Conservation (phyloP, 2,888 invertebrate species). For the Ariolimax columbianus region DNA sequence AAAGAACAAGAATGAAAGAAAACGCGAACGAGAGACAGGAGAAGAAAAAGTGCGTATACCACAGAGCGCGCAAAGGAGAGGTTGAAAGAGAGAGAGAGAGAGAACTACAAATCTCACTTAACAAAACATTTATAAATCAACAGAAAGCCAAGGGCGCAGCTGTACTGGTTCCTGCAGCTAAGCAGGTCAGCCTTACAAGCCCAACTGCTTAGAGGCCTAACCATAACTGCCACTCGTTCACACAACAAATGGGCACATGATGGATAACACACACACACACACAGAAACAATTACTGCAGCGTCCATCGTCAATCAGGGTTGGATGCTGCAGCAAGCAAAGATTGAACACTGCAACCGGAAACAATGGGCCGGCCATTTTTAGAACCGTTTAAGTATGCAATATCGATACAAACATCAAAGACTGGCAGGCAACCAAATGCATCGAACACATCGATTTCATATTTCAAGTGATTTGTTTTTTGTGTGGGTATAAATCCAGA, state of each 20-base stretch:
- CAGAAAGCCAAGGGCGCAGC: too few species aligned
- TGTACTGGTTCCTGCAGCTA: too few species aligned
- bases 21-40: too few species aligned
- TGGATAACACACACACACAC: background rate
- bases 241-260: background rate
- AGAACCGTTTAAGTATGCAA: slow-evolving; percentile 17
- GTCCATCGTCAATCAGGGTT: background rate
- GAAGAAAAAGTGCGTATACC: too few species aligned
- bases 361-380: background rate
- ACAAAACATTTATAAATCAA: too few species aligned
- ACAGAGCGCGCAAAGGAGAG: too few species aligned
- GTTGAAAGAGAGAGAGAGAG: too few species aligned
- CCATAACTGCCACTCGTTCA: background rate
- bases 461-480: slow-evolving; percentile 8
- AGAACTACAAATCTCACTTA: too few species aligned
- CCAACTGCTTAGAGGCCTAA: background rate
- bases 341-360: background rate
- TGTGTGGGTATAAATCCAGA: background rate
- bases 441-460: slow-evolving; percentile 25
- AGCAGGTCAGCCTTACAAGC: background rate
- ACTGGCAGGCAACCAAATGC: background rate
- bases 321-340: background rate
- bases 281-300: background rate
- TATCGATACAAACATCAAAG: slow-evolving; percentile 28
- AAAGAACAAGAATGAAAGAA: too few species aligned